phyloP scores from a whole-genome alignment of 2,888 invertebrate genomes.

The Eurois occulta region DNA sequence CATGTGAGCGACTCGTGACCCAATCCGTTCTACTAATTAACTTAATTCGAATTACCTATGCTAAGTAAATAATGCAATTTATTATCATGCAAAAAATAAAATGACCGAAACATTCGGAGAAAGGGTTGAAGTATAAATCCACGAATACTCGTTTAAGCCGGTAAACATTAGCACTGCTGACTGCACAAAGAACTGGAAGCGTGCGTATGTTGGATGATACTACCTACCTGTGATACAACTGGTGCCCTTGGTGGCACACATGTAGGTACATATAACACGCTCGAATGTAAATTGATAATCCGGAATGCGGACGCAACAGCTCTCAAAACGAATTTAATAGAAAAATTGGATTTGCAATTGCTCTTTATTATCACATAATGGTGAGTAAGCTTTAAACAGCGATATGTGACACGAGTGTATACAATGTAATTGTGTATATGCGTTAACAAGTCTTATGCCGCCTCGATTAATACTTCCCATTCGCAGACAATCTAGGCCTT shows the following conservation, averaged over 20 bases:
- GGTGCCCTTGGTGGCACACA: constrained; percentile 47
- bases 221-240: constrained; percentile 8
- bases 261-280: constrained; percentile 31
- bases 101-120: constrained; percentile 23
- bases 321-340: constrained; percentile 69
- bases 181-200: constrained; percentile 36
- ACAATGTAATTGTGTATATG: constrained; percentile 67
- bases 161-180: constrained; percentile 18
- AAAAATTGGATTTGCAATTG: constrained; percentile 67
- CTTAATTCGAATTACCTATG: not conserved
- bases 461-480: constrained; percentile 84
- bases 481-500: constrained; percentile 79
- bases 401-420: not conserved
- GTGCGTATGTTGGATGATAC: constrained; percentile 18
- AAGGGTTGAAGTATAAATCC: constrained; percentile 25
- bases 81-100: constrained; percentile 2
- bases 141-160: constrained; percentile 20
- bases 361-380: constrained; percentile 60
- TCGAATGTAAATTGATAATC: constrained; percentile 50
- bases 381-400: constrained; percentile 72
- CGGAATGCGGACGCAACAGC: constrained; percentile 45
- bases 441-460: constrained; percentile 77
- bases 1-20: constrained; percentile 34
- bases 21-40: constrained; percentile 3
- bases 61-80: constrained; percentile 7